Conservation (phyloP, 23 tunicate species). For the Clavelina lepadiformis region DNA sequence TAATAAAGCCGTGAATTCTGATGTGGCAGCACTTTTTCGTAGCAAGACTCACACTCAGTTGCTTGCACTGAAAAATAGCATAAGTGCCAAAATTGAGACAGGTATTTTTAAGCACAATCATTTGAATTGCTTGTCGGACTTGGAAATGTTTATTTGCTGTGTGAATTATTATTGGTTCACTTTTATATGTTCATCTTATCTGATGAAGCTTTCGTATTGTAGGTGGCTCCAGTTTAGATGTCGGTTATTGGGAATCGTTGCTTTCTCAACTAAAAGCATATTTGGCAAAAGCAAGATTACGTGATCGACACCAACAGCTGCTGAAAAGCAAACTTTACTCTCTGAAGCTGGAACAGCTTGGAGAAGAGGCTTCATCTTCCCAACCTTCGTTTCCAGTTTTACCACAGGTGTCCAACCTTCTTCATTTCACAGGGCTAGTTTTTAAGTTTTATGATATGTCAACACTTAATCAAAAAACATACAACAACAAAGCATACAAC, state of each 20-base stretch:
- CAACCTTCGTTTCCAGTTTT: constrained; percentile 22
- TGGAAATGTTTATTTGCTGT: background rate
- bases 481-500: too few relatives aligned
- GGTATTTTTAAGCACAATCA: constrained; percentile 8
- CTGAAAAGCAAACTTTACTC: constrained; percentile 62
- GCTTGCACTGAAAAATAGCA: constrained; percentile 51
- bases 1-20: constrained; percentile 64
- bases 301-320: constrained; percentile 87
- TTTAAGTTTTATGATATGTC: too few relatives aligned
- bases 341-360: constrained; percentile 74
- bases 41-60: constrained; percentile 74
- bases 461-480: too few relatives aligned
- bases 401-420: constrained; percentile 11
- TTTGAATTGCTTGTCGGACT: background rate
- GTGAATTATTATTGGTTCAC: background rate
- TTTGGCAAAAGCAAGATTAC: constrained; percentile 76
- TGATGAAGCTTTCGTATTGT: background rate
- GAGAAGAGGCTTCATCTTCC: constrained; percentile 36
- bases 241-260: constrained; percentile 93
- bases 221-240: constrained; percentile 89
- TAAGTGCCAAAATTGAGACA: constrained; percentile 43
- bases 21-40: constrained; percentile 56
- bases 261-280: constrained; percentile 67
- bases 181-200: too few relatives aligned
- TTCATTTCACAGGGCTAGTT: too few relatives aligned